phyloP scores from a whole-genome alignment of 2,797 vertebrate species.

The Tokudaia muenninki region DNA sequence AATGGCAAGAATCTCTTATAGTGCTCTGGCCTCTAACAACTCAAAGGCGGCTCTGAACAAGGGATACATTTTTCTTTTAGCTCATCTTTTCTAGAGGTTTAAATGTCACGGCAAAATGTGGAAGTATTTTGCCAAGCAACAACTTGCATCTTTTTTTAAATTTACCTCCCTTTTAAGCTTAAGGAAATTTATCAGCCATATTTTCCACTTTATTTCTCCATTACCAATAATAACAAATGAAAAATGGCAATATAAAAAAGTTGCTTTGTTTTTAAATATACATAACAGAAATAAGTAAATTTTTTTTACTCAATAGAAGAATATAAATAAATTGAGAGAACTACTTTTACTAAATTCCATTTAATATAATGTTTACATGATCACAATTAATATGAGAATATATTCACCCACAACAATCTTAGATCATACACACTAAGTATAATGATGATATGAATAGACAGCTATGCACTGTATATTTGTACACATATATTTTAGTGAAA shows the following conservation, averaged over 20 bases:
- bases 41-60: slow-evolving; percentile 22
- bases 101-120: not conserved
- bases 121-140: slow-evolving; percentile 25
- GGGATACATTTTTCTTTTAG: not conserved
- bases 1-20: not conserved
- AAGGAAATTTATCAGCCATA: not conserved
- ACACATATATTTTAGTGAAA: slow-evolving; percentile 10
- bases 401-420: not conserved
- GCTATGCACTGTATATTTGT: not conserved
- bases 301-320: not conserved
- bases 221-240: not conserved
- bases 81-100: not conserved
- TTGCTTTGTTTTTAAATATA: not conserved
- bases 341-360: not conserved
- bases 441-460: not conserved
- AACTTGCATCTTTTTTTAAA: not conserved
- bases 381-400: not conserved
- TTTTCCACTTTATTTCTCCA: not conserved
- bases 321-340: slow-evolving; percentile 22
- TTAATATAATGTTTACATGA: slow-evolving; percentile 3
- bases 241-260: not conserved
- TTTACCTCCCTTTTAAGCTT: not conserved
- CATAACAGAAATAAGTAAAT: not conserved
- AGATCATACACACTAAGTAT: not conserved
- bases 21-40: not conserved